Evolutionary conservation across 1,140 invertebrate genomes (phyloP), one percentile per base, ranked within the genome.

Genomic region (Temnothorax nylanderi): DNA sequence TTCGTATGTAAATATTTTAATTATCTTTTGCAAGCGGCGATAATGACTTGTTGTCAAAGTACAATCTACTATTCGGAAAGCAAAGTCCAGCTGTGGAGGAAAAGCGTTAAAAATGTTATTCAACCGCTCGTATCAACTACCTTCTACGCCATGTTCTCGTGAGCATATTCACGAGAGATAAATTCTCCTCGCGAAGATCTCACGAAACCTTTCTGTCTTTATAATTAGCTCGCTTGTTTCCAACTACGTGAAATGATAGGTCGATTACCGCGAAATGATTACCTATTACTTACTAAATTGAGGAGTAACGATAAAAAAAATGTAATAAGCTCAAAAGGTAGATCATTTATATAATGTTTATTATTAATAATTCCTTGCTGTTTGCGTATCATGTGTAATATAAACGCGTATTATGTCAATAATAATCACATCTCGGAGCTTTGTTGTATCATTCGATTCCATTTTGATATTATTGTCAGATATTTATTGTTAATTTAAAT

Each of bases 21-120:
- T 80, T 80, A 65, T 49, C 41, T 60, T 37, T 34, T 47, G 10
- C 41, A 16, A 47, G 16, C 37, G 16, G 21, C 26, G 69, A 84
- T 84, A 62, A 74, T 60, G 16, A 13, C 18, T 37, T 74, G 21
- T 34, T 32, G 21, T 69, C 34, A 47, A 56, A 54, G 21, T 41
- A 16, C 47, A 54, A 81, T 65, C 60, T 51, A 47, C 21, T 37
- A 64, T 65, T 51, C 32, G 5, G 3, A 56, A 47, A 47, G 11
- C 51, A 56, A 71, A 81, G 69, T 89, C 26, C 62, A 87, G 37
- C 51, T 78, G 10, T 51, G 5, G 51, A 44, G 32, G 49, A 51
- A 85, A 85, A 8, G 21, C n/a, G 11, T 71, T 78, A 72, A 69
- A 89, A 49, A 41, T 16, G 16, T 58, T 54, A 13, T 44, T 89